phyloP scores from a whole-genome alignment of 2,888 invertebrate genomes.

The Baronia brevicornis region DNA sequence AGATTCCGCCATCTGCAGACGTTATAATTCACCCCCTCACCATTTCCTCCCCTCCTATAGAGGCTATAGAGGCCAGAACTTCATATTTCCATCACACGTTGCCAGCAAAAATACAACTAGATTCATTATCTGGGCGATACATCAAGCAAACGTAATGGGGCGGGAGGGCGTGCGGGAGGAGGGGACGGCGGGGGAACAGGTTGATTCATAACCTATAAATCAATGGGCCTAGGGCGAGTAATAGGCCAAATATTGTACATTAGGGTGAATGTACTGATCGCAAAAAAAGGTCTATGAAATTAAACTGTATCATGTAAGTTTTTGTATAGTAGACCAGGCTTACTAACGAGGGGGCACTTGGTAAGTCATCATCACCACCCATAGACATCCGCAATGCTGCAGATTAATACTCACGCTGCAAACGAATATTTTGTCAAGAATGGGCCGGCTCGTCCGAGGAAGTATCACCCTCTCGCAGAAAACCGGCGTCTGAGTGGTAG shows the following conservation, averaged over 20 bases:
- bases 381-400: too few species aligned
- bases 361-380: too few species aligned
- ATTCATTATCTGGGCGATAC: conserved; percentile 71
- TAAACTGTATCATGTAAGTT: too few species aligned
- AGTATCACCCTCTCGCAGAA: too few species aligned
- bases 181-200: conserved; percentile 34
- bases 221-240: conserved; percentile 61
- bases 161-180: conserved; percentile 21
- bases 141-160: conserved; percentile 50
- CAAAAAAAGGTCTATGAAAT: too few species aligned
- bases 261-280: conserved; percentile 26
- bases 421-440: too few species aligned
- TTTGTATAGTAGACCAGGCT: too few species aligned
- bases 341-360: too few species aligned
- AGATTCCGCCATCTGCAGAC: conserved; percentile 18
- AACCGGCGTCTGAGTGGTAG: too few species aligned
- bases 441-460: too few species aligned
- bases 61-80: conserved; percentile 26
- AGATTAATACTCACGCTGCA: too few species aligned
- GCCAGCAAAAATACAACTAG: conserved; percentile 65
- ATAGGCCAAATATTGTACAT: conserved; percentile 66
- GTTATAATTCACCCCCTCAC: conserved; percentile 24
- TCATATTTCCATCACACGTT: conserved; percentile 67
- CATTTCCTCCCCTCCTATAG: not conserved
- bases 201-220: conserved; percentile 75